Percentiles rank a stretch among this genome's conserved stretches.
These are phyloP conservation scores for Aphelenchoides fujianensis DNA, from an alignment of 1,140 invertebrate species.

Conservation along the genomic window DNA sequence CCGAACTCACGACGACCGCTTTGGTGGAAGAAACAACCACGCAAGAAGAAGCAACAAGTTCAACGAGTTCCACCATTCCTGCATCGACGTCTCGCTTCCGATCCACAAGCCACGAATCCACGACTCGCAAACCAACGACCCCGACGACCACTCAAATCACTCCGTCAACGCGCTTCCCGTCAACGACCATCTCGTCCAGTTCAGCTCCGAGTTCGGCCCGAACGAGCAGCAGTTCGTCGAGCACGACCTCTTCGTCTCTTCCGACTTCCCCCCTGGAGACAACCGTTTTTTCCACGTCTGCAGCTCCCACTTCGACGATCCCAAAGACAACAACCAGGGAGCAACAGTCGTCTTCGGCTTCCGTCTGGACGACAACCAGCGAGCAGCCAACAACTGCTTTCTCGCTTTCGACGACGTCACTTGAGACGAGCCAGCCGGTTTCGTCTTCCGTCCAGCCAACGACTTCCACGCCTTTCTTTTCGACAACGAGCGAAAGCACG, in stretches of 20 bases:
- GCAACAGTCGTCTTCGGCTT: too few relatives aligned
- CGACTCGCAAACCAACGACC: background rate
- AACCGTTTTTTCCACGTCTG: background rate
- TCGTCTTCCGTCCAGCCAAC: too few relatives aligned
- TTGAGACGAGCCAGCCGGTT: too few relatives aligned
- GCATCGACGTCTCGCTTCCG: background rate
- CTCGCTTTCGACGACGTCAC: too few relatives aligned
- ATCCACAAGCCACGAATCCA: background rate
- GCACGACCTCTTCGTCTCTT: background rate
- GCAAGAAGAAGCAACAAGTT: background rate
- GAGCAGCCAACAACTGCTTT: too few relatives aligned
- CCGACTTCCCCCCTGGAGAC: background rate
- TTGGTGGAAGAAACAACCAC: too few relatives aligned
- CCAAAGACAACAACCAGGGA: too few relatives aligned
- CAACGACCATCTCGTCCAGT: background rate
- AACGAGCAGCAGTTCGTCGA: background rate
- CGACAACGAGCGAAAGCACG: too few relatives aligned
- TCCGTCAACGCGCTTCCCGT: background rate
- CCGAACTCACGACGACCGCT: background rate
- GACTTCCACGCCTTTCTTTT: too few relatives aligned
- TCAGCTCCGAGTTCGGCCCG: background rate
- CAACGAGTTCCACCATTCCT: constrained; percentile 18
- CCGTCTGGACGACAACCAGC: too few relatives aligned
- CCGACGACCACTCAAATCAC: background rate
- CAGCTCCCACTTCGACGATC: too few relatives aligned